A percentile compares a stretch with the other conserved stretches of the same genome.
These are phyloP conservation scores for Andinoacara biseriatus DNA, from an alignment of 2,113 vertebrate species.

Conservation along the genomic window DNA sequence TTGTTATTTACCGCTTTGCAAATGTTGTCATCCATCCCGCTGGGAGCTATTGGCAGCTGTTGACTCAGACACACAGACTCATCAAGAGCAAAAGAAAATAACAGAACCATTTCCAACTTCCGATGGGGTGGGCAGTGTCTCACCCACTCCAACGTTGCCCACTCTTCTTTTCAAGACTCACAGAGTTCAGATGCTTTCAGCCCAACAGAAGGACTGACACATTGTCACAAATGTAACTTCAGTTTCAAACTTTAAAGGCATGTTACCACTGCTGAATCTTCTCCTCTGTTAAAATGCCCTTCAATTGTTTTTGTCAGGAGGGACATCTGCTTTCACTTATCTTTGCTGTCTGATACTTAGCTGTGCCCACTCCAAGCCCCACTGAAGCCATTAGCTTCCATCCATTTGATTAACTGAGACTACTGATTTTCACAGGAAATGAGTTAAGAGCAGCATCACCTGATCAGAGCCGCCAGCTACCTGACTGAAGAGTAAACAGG, in stretches of 20 bases:
- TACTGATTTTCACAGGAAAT: conserved; percentile 65
- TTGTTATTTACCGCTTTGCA: neutral
- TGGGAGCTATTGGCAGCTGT: neutral
- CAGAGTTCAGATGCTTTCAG: neutral
- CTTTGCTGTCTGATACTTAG: neutral
- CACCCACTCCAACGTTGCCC: no score
- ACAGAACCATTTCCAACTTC: no score
- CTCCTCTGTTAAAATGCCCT: neutral
- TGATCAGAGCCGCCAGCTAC: conserved; percentile 49
- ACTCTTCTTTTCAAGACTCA: neutral
- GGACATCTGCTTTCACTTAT: neutral
- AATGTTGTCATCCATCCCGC: neutral
- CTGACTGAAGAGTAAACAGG: conserved; percentile 37
- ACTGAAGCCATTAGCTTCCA: conserved; percentile 58
- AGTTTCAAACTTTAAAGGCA: neutral
- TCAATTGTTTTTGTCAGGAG: neutral
- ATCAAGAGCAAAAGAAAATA: neutral
- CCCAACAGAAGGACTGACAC: neutral
- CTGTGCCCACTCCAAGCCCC: neutral
- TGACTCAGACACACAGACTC: neutral
- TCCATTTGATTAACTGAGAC: conserved; percentile 60
- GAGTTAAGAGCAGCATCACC: conserved; percentile 44
- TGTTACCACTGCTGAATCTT: neutral
- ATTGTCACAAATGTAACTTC: neutral
- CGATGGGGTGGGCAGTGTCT: neutral